These are phyloP conservation scores for Alexandromys fortis DNA, from an alignment of 2,113 vertebrate species.

Conservation along the genomic window DNA sequence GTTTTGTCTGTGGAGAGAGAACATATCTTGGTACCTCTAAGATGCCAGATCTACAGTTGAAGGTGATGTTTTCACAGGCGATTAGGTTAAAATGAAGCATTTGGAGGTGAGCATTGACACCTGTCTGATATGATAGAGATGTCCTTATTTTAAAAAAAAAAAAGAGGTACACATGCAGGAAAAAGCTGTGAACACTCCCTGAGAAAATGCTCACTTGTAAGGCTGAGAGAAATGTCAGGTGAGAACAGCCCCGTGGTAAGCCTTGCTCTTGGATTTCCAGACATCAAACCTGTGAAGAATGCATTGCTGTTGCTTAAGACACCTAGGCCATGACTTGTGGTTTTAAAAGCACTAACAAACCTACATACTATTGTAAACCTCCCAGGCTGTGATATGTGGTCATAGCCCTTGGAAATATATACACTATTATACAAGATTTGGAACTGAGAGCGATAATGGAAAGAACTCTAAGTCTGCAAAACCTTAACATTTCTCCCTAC, in stretches of 20 bases:
- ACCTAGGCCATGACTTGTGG: not conserved
- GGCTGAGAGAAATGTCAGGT: not conserved
- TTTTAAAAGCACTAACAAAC: not conserved
- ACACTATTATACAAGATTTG: not conserved
- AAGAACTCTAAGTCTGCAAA: not conserved
- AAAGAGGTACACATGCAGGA: not conserved
- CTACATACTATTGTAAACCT: not conserved
- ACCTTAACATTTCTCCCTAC: not conserved
- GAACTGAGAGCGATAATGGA: not conserved
- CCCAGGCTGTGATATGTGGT: too few species aligned
- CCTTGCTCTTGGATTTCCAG: not conserved
- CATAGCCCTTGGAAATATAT: not conserved
- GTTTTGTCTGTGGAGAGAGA: not conserved
- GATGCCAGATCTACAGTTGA: not conserved
- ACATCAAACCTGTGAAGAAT: not conserved
- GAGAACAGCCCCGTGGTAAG: not conserved
- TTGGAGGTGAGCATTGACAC: not conserved
- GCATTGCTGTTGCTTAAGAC: not conserved
- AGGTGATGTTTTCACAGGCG: not conserved
- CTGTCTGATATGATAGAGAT: not conserved
- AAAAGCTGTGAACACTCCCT: not conserved
- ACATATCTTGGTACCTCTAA: conserved; percentile 1
- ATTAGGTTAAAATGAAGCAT: conserved; percentile 31
- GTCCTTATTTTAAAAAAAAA: not conserved
- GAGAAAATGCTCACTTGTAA: not conserved